Base-by-base conservation (phyloP, 2,113 vertebrate species). In the Xerus inauris region DNA sequence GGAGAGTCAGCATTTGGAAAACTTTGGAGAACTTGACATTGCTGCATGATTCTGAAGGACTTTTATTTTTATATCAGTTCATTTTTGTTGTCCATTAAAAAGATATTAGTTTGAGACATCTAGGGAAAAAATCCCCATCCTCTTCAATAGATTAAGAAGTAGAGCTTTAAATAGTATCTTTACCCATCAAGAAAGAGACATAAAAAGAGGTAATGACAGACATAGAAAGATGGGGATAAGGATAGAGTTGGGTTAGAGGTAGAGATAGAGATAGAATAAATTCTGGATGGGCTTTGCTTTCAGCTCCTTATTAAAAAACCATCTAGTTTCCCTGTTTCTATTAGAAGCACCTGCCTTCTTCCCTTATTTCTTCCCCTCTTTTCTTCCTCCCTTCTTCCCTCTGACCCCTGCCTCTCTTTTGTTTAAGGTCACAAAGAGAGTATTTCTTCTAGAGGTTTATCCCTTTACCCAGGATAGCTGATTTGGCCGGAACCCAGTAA, bases 371-470 rank as follows among this genome's bases (percentile, higher is more conserved):
- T 30, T 75, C 35, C 22, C 16, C 81, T 72, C n/a, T n/a, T 45
- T 13, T 9, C 32, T 35, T 62, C 35, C 64, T 35, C n/a, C 38
- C 4, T 57, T 3, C 71, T 17, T 42, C 32, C 42, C 8, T 69
- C 65, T 20, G 65, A 19, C 13, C 38, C 30, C 32, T 69, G 35
- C 28, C 20, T 84, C 80, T n/a, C 69, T 51, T 82, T 76, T 20
- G 8, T 80, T 81, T 13, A 49, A 92, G 93, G 32, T 79, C 45
- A 94, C 62, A 94, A 65, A 91, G 54, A 32, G 59, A 93, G 3
- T 65, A 83, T 65, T 80, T 93, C 17, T 84, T 90, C 65, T 42
- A 92, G 42, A 90, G 92, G 67, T 81, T 95, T 90, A 80, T 94
- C 28, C 96, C 64, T 91, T 69, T 3, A 47, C 42, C 13, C n/a